These are phyloP conservation scores for Eristalis intricaria DNA, from an alignment of 2,888 invertebrate species.

Conservation along the genomic window DNA sequence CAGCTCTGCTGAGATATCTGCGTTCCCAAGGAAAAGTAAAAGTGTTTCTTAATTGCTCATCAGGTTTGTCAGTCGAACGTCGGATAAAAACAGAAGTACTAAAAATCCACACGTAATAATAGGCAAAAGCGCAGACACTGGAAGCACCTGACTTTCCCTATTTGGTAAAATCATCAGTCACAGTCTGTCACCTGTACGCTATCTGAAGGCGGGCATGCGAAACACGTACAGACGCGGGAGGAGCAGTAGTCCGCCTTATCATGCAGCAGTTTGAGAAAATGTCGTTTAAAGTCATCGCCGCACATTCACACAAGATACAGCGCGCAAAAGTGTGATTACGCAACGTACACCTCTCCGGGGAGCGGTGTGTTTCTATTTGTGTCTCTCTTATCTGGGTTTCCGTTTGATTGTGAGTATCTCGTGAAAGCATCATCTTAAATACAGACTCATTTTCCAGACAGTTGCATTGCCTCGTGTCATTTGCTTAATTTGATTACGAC, in stretches of 20 bases:
- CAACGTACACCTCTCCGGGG: neutral
- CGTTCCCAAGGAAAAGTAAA: slow-evolving; percentile 44
- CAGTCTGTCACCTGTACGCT: slow-evolving; percentile 24
- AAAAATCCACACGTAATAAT: neutral
- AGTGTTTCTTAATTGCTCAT: slow-evolving; percentile 21
- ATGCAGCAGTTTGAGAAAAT: neutral
- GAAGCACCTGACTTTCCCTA: slow-evolving; percentile 40
- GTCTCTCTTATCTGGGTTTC: neutral
- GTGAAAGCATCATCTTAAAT: slow-evolving; percentile 35
- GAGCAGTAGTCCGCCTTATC: neutral
- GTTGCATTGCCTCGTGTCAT: slow-evolving; percentile 60
- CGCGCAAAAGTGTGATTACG: slow-evolving; percentile 1
- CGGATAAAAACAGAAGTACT: neutral
- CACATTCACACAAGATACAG: slow-evolving; percentile 24
- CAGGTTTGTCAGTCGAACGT: slow-evolving; percentile 10
- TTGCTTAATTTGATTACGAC: slow-evolving; percentile 64
- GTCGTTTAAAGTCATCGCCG: neutral
- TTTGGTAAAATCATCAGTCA: slow-evolving; percentile 29
- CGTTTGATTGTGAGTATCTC: slow-evolving; percentile 28
- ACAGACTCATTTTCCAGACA: slow-evolving; percentile 50
- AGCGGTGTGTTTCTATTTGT: neutral
- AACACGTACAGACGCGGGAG: neutral
- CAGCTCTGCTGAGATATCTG: neutral
- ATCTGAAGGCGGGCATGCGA: neutral
- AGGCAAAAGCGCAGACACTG: neutral